phyloP scores from a whole-genome alignment of 2,797 vertebrate species.

The Sebastes iracundus region DNA sequence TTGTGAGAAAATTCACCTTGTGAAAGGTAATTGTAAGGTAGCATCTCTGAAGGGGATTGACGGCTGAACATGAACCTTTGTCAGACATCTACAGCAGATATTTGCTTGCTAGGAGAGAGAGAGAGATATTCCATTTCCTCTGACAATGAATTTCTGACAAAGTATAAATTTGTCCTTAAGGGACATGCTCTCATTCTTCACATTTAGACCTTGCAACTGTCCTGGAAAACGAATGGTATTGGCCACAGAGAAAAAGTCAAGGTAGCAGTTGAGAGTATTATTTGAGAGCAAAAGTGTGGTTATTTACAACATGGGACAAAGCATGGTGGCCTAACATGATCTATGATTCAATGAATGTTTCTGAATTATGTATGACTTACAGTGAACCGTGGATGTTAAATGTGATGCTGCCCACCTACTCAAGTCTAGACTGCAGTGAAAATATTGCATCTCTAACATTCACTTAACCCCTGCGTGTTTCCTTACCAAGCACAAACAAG shows the following conservation, averaged over 20 bases:
- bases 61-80: conserved; percentile 26
- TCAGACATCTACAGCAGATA: conserved; percentile 9
- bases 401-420: not conserved
- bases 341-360: conserved; percentile 8
- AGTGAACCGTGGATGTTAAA: not conserved
- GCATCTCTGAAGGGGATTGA: conserved; percentile 22
- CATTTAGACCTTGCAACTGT: conserved; percentile 34
- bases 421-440: not conserved
- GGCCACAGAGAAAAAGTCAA: conserved; percentile 5
- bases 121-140: conserved; percentile 6
- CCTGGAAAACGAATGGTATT: not conserved
- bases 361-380: not conserved
- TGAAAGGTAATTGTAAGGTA: conserved; percentile 42
- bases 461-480: not conserved
- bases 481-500: not conserved
- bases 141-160: conserved; percentile 19
- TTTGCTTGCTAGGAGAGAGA: not conserved
- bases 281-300: not conserved
- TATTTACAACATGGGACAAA: conserved; percentile 14
- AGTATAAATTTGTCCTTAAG: conserved; percentile 28
- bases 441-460: not conserved
- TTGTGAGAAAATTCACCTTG: conserved; percentile 22
- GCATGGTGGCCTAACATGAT: not conserved
- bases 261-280: not conserved
- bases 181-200: conserved; percentile 8